Evolutionary conservation across 2,797 vertebrate species (phyloP).

Genomic region (Clarias platycephalus): DNA sequence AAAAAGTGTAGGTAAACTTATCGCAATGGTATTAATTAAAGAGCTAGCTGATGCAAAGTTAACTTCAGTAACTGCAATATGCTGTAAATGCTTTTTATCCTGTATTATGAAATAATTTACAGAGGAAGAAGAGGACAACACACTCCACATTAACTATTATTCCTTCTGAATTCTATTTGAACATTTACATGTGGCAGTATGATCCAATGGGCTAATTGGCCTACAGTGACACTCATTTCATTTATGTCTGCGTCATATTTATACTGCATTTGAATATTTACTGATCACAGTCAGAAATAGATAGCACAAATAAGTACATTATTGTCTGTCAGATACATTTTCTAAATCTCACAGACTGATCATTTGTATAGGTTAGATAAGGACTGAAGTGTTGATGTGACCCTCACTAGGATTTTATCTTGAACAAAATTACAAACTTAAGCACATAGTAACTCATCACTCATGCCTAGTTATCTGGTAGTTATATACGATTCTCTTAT

Average conservation of each 20-base stretch:
- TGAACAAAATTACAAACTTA: not conserved
- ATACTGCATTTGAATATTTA: not conserved
- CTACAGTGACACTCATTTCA: not conserved
- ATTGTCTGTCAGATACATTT: not conserved
- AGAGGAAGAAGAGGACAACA: not conserved
- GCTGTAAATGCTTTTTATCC: not conserved
- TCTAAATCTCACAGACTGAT: not conserved
- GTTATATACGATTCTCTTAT: not conserved
- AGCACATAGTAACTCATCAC: not conserved
- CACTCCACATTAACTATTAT: not conserved
- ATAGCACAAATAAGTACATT: not conserved
- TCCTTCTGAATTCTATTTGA: not conserved
- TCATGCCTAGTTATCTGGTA: not conserved
- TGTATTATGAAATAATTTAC: not conserved
- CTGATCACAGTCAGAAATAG: not conserved
- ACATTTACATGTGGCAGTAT: not conserved
- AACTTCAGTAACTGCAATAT: not conserved
- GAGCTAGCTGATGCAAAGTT: slow-evolving; percentile 4
- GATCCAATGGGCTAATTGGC: not conserved
- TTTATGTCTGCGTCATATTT: not conserved
- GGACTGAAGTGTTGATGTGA: not conserved
- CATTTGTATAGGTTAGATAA: not conserved
- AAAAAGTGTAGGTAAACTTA: too few relatives aligned
- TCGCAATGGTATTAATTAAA: not conserved
- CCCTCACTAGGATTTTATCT: not conserved